phyloP scores from a whole-genome alignment of 2,113 vertebrate genomes.

The Isurus oxyrinchus region DNA sequence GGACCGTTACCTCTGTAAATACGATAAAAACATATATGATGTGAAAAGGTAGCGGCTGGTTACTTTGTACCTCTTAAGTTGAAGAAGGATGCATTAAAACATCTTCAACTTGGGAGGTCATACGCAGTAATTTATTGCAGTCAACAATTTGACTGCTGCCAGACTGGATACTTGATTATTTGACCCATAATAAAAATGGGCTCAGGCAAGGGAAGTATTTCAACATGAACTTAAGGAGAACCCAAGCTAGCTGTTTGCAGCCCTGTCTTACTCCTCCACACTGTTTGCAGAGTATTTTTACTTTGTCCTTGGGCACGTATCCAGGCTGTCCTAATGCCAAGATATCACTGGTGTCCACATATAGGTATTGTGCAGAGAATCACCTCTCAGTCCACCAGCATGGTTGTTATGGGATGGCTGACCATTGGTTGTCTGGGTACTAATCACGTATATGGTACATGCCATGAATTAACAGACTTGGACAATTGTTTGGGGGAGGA shows the following conservation, averaged over 20 bases:
- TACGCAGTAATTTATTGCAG: background rate
- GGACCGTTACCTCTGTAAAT: background rate
- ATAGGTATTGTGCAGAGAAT: background rate
- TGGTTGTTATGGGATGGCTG: background rate
- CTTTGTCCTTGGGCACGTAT: background rate
- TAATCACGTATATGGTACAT: background rate
- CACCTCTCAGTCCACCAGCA: background rate
- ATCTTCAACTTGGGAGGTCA: background rate
- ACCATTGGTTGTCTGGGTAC: background rate
- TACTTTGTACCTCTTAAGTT: background rate
- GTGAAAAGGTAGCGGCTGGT: background rate
- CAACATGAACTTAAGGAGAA: slow-evolving; percentile 2
- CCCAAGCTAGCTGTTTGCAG: background rate
- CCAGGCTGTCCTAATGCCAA: background rate
- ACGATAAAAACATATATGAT: background rate
- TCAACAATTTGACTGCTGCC: background rate
- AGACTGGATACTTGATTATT: background rate
- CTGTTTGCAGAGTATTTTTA: background rate
- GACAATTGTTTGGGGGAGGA: background rate
- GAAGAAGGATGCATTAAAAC: background rate
- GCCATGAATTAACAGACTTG: background rate
- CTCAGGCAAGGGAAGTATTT: slow-evolving; percentile 6
- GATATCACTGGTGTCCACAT: background rate
- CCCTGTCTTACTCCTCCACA: background rate
- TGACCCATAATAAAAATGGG: slow-evolving; percentile 15